Percentiles rank a stretch among this genome's conserved stretches.
Conservation (phyloP, 2,113 vertebrate species). For the Aptenodytes forsteri region DNA sequence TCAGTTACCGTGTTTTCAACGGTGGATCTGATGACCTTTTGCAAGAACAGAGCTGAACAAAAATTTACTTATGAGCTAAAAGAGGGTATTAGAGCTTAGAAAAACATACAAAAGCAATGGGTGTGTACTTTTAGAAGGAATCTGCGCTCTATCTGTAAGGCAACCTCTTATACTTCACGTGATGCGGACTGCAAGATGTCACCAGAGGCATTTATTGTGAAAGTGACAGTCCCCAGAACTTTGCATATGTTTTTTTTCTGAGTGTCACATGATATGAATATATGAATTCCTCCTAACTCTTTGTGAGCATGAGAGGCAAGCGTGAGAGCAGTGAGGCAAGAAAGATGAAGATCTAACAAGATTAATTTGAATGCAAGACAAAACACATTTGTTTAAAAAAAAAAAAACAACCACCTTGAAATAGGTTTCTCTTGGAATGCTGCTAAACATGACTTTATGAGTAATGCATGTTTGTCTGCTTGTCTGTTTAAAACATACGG, state of each 20-base stretch:
- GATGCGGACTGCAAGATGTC: neutral
- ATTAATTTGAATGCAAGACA: conserved; percentile 48
- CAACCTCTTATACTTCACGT: neutral
- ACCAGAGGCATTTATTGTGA: neutral
- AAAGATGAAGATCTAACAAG: neutral
- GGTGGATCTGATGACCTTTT: neutral
- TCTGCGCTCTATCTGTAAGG: neutral
- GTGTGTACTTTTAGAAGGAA: conserved; percentile 32
- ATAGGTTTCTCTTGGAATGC: conserved; percentile 48
- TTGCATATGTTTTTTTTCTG: neutral
- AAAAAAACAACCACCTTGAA: neutral
- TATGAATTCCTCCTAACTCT: neutral
- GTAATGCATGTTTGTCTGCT: conserved; percentile 13
- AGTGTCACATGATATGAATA: neutral
- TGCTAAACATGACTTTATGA: conserved; percentile 48
- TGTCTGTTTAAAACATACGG: neutral
- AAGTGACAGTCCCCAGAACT: neutral
- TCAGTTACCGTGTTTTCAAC: neutral
- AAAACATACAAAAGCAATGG: neutral
- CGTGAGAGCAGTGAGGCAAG: neutral
- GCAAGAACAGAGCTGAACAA: conserved; percentile 18
- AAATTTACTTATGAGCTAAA: neutral
- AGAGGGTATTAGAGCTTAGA: conserved; percentile 10
- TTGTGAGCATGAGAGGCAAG: neutral
- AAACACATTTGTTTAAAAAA: conserved; percentile 14